Evolutionary conservation across 2,888 invertebrate species (phyloP).

Genomic region (Platycheirus albimanus): DNA sequence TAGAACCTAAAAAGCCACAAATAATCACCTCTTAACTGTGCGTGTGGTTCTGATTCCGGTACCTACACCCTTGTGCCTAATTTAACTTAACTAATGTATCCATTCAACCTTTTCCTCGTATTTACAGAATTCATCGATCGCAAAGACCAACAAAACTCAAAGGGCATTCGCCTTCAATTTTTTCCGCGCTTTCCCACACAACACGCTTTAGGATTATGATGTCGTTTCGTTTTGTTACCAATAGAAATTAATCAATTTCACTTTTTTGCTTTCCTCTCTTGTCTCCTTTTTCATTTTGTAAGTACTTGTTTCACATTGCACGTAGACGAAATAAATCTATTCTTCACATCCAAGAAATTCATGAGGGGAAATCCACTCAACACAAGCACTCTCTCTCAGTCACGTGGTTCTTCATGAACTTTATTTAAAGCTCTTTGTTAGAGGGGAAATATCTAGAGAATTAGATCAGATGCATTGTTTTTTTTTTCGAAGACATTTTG

Average conservation of each 20-base stretch:
- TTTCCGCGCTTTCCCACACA: slow-evolving; percentile 7
- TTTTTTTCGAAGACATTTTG: slow-evolving; percentile 28
- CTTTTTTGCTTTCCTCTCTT: slow-evolving; percentile 43
- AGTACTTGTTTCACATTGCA: slow-evolving; percentile 23
- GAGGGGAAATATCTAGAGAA: slow-evolving; percentile 1
- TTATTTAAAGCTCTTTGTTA: slow-evolving; percentile 13
- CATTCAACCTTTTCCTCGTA: too few relatives aligned
- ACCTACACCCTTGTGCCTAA: too few relatives aligned
- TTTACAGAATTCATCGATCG: too few relatives aligned
- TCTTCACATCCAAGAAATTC: slow-evolving; percentile 5
- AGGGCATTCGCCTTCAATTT: slow-evolving; percentile 57
- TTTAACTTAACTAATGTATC: too few relatives aligned
- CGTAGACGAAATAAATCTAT: slow-evolving; percentile 18
- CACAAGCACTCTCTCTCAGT: slow-evolving; percentile 16
- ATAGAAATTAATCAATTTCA: slow-evolving; percentile 61
- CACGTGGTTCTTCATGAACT: slow-evolving; percentile 28
- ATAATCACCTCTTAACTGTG: too few relatives aligned
- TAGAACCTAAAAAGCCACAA: too few relatives aligned
- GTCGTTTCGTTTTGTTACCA: slow-evolving; percentile 19
- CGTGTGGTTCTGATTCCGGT: too few relatives aligned
- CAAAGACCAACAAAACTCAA: slow-evolving; percentile 26
- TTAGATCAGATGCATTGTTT: slow-evolving; percentile 21
- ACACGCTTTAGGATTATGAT: slow-evolving; percentile 7
- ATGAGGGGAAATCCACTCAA: slow-evolving; percentile 17
- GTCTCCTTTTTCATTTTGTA: slow-evolving; percentile 16